Base-by-base conservation (phyloP, 2,113 vertebrate species). In the Synchiropus splendidus region DNA sequence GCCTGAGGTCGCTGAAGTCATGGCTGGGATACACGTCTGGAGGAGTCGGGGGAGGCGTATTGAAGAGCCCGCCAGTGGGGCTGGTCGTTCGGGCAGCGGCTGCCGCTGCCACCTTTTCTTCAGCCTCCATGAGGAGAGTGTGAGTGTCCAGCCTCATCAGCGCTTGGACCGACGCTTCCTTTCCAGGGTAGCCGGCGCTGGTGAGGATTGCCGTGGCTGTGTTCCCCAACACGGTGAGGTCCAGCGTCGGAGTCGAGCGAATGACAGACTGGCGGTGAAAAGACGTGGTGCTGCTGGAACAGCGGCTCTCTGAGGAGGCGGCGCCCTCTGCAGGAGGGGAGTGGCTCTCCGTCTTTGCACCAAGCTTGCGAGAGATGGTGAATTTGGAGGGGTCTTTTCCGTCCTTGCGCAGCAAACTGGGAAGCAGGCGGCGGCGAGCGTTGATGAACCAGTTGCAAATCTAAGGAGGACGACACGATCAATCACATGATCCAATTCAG, bases 371-470 rank as follows among this genome's bases (percentile, higher is more conserved):
- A 14, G 92, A 93, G 56, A 96, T 92, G 37, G 92, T 97, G 75
- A 91, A 96, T 61, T 94, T 89, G 52, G 90, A 89, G 34, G 95
- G 93, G 67, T 98, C 93, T 75, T 94, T 92, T 41, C 94, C 95
- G 0, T 98, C 93, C 57, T 90, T 93, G 47, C 90, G 86, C 45
- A 98, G 88, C 73, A 98, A 88, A 69, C 95, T 90, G 0, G 94
- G 95, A 2, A 97, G 89, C 45, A 96, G 87, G 36, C 95, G 84
- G 15, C 95, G 83, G 2, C 95, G 79, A 1, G 94, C 95, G 0
- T 98, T 98, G 77, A 98, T 98, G 73, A 98, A 98, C 95, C 95
- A 98, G 79, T 98, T 98, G 65, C 92, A 97, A 55, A 98, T 95
- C 94, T 98, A 69, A 33, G 58, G 70, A 17, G 18, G 12, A 6